Base-by-base conservation (phyloP, 2,113 vertebrate species). In the Istiophorus platypterus region DNA sequence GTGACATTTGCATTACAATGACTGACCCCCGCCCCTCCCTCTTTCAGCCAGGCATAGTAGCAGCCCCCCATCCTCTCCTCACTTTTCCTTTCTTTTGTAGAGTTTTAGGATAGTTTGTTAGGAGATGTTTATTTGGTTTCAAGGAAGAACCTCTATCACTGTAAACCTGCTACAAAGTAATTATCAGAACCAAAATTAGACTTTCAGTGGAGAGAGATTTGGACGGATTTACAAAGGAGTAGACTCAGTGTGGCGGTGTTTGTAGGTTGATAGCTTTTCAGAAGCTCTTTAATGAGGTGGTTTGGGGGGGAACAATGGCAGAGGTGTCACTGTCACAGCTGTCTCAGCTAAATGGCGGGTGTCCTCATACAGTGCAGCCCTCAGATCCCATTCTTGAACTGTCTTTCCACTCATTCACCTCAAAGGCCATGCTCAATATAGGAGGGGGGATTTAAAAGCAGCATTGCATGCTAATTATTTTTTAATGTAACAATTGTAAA, bases 1-100 rank as follows among this genome's bases (percentile, higher is more conserved):
- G 78, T 86, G 41, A 85, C 82, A 96, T 97, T 97, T 95, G 89
- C 96, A 97, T 96, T 64, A 96, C 74, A 96, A 96, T 96, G 77
- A 88, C 20, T n/a, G 15, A 12, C n/a, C 68, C 87, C 84, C 82
- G 26, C 26, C 64, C 72, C 78, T 24, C 65, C 26, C 66, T 82
- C 56, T 80, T 91, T 91, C 88, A 88, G 85, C 58, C 85, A 82
- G 74, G 84, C 80, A 87, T 91, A 88, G 89, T 80, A 81, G 79
- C 78, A 58, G 64, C 65, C 73, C 81, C 85, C 75, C 72, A 63
- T 54, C 56, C 42, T 42, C 74, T 72, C 78, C 41, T 65, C 73
- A 31, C 72, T 84, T 76, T 88, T 77, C 34, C 73, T 86, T 87
- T 85, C 73, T 81, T 85, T 81, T 77, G 34, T 81, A 7, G 58